Evolutionary conservation across 2,888 invertebrate genomes (phyloP).

Genomic region (Lutraria lutraria): DNA sequence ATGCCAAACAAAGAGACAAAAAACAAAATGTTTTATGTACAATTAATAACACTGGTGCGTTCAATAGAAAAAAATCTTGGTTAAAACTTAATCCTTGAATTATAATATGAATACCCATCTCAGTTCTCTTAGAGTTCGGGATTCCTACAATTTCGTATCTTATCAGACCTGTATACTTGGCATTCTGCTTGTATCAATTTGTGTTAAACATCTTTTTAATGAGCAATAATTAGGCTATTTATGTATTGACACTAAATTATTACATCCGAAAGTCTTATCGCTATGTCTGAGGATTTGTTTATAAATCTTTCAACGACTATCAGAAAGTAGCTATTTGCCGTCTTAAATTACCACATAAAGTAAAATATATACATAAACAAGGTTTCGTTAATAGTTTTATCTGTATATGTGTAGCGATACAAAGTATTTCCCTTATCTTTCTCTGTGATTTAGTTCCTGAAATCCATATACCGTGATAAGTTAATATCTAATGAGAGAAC

Average conservation of each 20-base stretch:
- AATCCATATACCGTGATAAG: conserved; percentile 38
- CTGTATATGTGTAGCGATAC: conserved; percentile 29
- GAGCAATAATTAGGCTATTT: conserved; percentile 68
- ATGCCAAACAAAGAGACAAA: no score
- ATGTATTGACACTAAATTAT: conserved; percentile 68
- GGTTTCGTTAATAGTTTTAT: conserved; percentile 57
- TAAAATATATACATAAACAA: conserved; percentile 65
- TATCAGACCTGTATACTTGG: conserved; percentile 54
- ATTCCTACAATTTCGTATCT: conserved; percentile 39
- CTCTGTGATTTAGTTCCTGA: conserved; percentile 41
- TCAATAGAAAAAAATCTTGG: no score
- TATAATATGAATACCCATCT: not conserved
- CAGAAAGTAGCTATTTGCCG: conserved; percentile 59
- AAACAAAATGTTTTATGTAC: no score
- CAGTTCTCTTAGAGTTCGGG: not conserved
- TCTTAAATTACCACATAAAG: conserved; percentile 63
- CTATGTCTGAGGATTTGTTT: conserved; percentile 44
- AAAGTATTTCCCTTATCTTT: conserved; percentile 53
- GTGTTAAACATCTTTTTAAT: conserved; percentile 69
- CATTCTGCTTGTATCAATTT: conserved; percentile 60
- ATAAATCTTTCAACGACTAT: conserved; percentile 65
- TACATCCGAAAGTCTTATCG: conserved; percentile 46
- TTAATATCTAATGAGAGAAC: conserved; percentile 8
- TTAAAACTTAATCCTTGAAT: no score
- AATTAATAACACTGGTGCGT: no score